Evolutionary conservation across 2,888 invertebrate species (phyloP), one percentile per base, ranked within the genome.

Genomic region (Aphrophora alni): DNA sequence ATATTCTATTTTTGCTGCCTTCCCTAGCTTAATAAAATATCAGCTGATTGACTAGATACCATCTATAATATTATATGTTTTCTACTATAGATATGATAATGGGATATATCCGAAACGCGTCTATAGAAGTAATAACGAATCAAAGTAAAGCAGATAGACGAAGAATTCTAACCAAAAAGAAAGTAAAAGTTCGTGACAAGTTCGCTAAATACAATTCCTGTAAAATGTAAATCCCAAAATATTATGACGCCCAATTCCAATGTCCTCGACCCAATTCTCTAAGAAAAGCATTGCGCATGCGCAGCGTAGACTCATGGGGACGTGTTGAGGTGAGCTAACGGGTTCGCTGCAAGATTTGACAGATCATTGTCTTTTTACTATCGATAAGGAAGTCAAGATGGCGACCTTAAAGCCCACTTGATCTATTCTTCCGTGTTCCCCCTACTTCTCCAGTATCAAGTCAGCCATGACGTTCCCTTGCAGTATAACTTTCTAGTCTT

Each of bases 351-450:
- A 59, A 59, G 21, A 59, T 59, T 59, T 59, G 59, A 59, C 59
- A 59, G 21, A 59, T 59, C 59, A 59, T 59, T 59, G 59, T 59
- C 59, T 59, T 59, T 59, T 59, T 59, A 59, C 59, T 59, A 59
- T 59, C 59, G 59, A 59, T 59, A 59, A 59, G 59, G 59, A 59
- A 59, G 59, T 21, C 21, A 59, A 59, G 59, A 59, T 59, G 59
- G 59, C 59, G 59, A 59, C 59, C 59, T 59, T 21, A 59, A 59
- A 12, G 59, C 59, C 59, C 59, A 21, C 59, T 44, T 44, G 44
- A 44, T 44, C 33, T 33, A 44, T 12, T 44, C 44, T 59, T 59
- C 59, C 59, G 59, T 8, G 59, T 59, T 21, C 59, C 59, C 59
- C 59, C 21, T 21, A 3, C 33, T 8, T 8, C 5, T 3, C 5